phyloP scores from a whole-genome alignment of 2,888 invertebrate species.

The Cantharis rufa region DNA sequence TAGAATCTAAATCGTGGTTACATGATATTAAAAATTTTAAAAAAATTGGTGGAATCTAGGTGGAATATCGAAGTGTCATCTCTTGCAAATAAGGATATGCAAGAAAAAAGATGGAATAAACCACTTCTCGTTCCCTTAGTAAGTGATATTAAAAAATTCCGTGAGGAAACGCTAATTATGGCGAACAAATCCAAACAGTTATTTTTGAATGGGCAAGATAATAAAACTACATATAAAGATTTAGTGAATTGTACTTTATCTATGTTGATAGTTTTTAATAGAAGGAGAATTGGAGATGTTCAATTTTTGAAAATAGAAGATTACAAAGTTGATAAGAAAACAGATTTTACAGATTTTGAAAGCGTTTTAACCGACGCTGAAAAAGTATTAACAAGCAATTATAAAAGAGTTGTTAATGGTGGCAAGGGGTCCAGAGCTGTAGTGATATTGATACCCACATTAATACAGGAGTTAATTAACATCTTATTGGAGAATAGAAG shows the following conservation, averaged over 20 bases:
- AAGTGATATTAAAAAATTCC: slow-evolving; percentile 25
- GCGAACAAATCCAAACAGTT: slow-evolving; percentile 10
- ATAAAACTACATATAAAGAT: slow-evolving; percentile 7
- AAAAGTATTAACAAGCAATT: too few species aligned
- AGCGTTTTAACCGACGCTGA: too few species aligned
- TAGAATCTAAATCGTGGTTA: not conserved
- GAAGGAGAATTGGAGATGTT: slow-evolving; percentile 29
- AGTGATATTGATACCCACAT: too few species aligned
- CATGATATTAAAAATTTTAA: slow-evolving; percentile 13
- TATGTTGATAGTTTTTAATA: slow-evolving; percentile 28
- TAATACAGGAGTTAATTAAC: too few species aligned
- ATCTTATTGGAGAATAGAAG: too few species aligned
- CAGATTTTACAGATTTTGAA: too few species aligned
- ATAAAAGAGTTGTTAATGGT: too few species aligned
- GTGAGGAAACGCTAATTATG: slow-evolving; percentile 9
- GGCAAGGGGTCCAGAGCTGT: too few species aligned
- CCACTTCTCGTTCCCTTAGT: slow-evolving; percentile 27
- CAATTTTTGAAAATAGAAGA: slow-evolving; percentile 26
- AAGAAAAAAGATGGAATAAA: slow-evolving; percentile 30
- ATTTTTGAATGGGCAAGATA: too few species aligned
- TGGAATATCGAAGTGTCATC: not conserved
- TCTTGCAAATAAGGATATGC: slow-evolving; percentile 15
- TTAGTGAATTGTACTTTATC: slow-evolving; percentile 16
- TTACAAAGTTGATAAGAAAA: slow-evolving; percentile 1
- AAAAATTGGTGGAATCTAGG: slow-evolving; percentile 1